Evolutionary conservation across 2,797 vertebrate species (phyloP), one percentile per base, ranked within the genome.

Genomic region (Echiichthys vipera): DNA sequence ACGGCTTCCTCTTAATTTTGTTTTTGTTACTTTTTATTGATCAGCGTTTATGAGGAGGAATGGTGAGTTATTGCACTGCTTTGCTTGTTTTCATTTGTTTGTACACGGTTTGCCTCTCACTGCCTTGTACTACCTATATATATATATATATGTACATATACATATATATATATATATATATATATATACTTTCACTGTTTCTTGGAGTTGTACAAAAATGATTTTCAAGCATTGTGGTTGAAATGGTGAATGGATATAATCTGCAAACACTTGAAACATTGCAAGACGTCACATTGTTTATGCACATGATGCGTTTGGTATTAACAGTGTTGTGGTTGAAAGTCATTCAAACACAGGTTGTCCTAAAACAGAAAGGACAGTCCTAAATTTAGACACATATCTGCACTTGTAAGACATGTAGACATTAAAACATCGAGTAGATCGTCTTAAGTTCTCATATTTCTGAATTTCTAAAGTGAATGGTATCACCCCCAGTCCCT

Each of bases 41-140:
- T 94, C 94, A 99, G 97, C 96, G 83, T 96, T 95, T 97, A 94
- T 98, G 97, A 98, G 95, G 98, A 98, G 93, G 95, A 94, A 96
- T 96, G 98, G 98, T 99, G 97, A 99, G 97, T 99, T 96, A 49
- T 51, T 87, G 94, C 75, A 65, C 46, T 61, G 76, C 67, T 91
- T 86, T 79, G 81, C 65, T 71, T 64, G 71, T 77, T 84, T 76
- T 79, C 39, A 70, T 89, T 81, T 62, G 47, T 88, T 76, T 54
- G 56, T 84, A 7, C 67, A 20, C 37, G 20, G 55, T 78, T 80
- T 77, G 74, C 67, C 42, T 64, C 45, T 58, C 65, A 56, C 59
- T 64, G 64, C 71, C 30, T 57, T 58, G 53, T 43, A 5, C 20
- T 24, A 65, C 27, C 59, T n/a, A n/a, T n/a, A n/a, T n/a, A n/a